Evolutionary conservation across 2,888 invertebrate species (phyloP), one percentile per base, ranked within the genome.

Genomic region (Drosophila ezoana): DNA sequence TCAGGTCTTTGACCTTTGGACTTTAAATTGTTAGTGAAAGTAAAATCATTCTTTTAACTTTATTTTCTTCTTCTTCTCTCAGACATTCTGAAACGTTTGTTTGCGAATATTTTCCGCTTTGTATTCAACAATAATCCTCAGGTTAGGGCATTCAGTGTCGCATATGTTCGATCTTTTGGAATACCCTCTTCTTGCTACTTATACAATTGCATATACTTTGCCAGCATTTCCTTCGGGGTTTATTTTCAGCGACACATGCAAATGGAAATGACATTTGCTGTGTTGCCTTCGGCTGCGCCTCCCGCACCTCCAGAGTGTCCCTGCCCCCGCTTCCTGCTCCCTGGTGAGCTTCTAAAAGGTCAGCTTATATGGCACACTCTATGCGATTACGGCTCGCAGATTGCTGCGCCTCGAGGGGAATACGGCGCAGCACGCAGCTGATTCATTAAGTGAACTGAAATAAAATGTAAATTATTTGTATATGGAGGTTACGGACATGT

Each of bases 391-490:
- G 52, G 16, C n/a, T 51, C 13, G 2, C 14, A 8, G 14, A 16
- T 16, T 33, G 20, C 37, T 52, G 58, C 59, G 44, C 62, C 32
- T 3, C 13, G 49, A 35, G 18, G 32, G 43, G 44, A 33, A n/a
- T 23, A 33, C 13, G 18, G 41, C 53, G 65, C 57, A 23, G 6
- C 60, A 11, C 37, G 11, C 38, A 57, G 54, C 65, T 75, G 56
- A 57, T 54, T 38, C 63, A 33, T 40, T n/a, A 40, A 49, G 47
- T 41, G 47, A 57, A 58, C 66, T 44, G 48, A 71, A 77, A 74
- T 74, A 58, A 67, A 77, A 77, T 74, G 59, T 67, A 67, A 70
- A 77, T 77, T 71, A 67, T 74, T 65, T 74, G 51, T 59, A 35
- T 54, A 43, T 61, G 57, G 51, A 32, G 54, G 62, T 60, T 43